phyloP scores from a whole-genome alignment of 2,113 vertebrate genomes.

The Nannospalax galili region DNA sequence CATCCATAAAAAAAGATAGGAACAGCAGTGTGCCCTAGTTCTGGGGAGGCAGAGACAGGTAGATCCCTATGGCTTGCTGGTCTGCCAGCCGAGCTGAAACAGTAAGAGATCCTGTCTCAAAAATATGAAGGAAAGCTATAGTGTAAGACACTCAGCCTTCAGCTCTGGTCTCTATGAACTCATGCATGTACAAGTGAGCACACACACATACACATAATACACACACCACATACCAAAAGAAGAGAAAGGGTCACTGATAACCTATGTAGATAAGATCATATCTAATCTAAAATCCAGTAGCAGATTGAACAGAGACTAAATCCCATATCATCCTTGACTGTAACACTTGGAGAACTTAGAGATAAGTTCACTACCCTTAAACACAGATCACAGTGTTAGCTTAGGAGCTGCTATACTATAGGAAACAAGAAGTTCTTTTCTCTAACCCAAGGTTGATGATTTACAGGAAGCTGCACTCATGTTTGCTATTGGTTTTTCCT shows the following conservation, averaged over 20 bases:
- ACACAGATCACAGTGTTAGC: background rate
- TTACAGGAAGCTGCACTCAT: background rate
- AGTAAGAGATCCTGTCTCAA: background rate
- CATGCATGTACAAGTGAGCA: background rate
- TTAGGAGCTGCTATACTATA: background rate
- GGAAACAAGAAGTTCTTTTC: background rate
- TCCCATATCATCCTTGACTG: background rate
- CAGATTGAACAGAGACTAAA: background rate
- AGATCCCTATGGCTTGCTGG: background rate
- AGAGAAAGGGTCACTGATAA: background rate
- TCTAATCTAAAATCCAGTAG: background rate
- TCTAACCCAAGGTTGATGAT: background rate
- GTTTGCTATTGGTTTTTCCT: conserved; percentile 43
- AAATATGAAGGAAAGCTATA: background rate
- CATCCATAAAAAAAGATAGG: background rate
- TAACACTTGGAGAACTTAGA: background rate
- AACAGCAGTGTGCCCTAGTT: background rate
- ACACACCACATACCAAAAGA: background rate
- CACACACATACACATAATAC: background rate
- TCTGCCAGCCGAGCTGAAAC: background rate
- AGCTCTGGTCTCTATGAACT: too few species aligned
- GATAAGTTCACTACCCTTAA: background rate
- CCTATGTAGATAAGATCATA: background rate
- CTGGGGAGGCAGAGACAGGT: background rate
- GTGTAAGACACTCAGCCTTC: background rate